These are phyloP conservation scores for Tapera naevia DNA, from an alignment of 2,797 vertebrate species.

Conservation along the genomic window DNA sequence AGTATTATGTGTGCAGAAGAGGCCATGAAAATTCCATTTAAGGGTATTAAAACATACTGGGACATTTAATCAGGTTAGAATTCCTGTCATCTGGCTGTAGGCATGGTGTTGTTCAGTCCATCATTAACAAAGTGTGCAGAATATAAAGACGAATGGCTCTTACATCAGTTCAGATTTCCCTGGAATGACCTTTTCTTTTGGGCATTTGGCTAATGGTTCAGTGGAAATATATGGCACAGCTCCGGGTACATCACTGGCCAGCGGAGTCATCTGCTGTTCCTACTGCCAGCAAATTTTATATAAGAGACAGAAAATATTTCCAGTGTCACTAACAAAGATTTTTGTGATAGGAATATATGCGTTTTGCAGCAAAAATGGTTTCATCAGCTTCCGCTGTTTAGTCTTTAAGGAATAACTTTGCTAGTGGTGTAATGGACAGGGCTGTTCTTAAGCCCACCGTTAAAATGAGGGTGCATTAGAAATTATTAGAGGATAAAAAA, in stretches of 20 bases:
- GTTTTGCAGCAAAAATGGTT: neutral
- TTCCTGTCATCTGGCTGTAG: conserved; percentile 67
- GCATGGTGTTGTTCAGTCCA: conserved; percentile 52
- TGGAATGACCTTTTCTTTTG: conserved; percentile 34
- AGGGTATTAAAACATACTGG: conserved; percentile 74
- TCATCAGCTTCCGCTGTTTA: neutral
- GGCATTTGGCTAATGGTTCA: neutral
- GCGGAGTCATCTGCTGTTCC: neutral
- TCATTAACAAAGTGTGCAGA: conserved; percentile 55
- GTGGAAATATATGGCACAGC: neutral
- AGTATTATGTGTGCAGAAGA: conserved; percentile 73
- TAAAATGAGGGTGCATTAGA: neutral
- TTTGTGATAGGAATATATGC: neutral
- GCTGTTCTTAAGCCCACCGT: neutral
- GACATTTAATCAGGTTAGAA: conserved; percentile 76
- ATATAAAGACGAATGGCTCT: conserved; percentile 43
- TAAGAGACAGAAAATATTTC: neutral
- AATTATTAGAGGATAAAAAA: neutral
- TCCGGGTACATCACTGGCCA: neutral
- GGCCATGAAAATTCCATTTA: conserved; percentile 81
- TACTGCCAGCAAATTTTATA: neutral
- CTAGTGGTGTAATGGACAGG: neutral
- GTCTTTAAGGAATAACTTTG: neutral
- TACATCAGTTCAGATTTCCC: conserved; percentile 22
- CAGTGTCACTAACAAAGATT: neutral